These are phyloP conservation scores for Leptoclinus maculatus DNA, from an alignment of 2,797 vertebrate genomes.

Conservation along the genomic window DNA sequence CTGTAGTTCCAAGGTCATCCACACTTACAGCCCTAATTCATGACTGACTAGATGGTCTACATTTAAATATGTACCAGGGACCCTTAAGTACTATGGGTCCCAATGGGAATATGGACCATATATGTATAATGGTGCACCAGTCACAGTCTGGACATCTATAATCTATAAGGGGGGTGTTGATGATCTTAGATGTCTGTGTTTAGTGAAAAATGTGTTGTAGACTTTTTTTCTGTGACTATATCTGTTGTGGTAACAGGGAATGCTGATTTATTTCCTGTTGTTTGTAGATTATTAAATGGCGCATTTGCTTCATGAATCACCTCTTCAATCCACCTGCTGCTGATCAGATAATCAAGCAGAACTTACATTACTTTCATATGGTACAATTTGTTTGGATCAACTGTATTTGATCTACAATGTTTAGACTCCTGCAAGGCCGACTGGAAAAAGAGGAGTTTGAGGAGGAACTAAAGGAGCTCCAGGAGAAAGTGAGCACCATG, in stretches of 20 bases:
- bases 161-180: conserved; percentile 43
- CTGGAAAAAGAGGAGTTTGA: conserved; percentile 95
- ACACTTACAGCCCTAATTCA: conserved; percentile 28
- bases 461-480: conserved; percentile 90
- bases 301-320: conserved; percentile 29
- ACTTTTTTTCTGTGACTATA: conserved; percentile 7
- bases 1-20: conserved; percentile 61
- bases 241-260: conserved; percentile 15
- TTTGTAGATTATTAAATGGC: conserved; percentile 30
- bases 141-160: neutral
- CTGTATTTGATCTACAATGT: conserved; percentile 9
- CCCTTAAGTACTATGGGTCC: neutral
- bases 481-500: conserved; percentile 78
- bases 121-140: neutral
- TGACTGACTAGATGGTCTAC: neutral
- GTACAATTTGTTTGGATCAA: neutral
- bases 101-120: neutral
- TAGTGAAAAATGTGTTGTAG: conserved; percentile 23
- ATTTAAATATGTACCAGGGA: neutral
- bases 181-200: conserved; percentile 45
- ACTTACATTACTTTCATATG: neutral
- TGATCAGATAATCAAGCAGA: conserved; percentile 35
- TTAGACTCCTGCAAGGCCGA: conserved; percentile 90
- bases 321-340: neutral
- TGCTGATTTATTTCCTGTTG: conserved; percentile 40